phyloP scores from a whole-genome alignment of 2,797 vertebrate species.

The Pachyuromys duprasi region DNA sequence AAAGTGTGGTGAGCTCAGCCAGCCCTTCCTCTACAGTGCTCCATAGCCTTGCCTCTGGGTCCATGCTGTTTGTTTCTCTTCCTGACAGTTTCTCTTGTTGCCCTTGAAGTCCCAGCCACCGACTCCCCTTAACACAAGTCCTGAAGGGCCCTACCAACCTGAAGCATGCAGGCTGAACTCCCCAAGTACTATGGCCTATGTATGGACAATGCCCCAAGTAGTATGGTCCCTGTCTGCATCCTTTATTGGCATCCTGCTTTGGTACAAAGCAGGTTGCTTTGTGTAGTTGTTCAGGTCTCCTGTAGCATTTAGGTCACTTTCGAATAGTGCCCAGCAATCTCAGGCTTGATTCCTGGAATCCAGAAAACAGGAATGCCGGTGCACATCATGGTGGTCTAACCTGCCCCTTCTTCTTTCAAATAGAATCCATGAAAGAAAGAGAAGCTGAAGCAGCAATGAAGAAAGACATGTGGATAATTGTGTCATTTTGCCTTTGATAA shows the following conservation, averaged over 20 bases:
- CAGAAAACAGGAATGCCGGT: background rate
- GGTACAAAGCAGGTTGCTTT: background rate
- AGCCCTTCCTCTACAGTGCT: too few relatives aligned
- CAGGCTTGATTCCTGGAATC: too few relatives aligned
- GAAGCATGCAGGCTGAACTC: background rate
- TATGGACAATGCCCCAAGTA: rapidly evolving
- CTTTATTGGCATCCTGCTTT: too few relatives aligned
- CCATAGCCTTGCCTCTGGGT: background rate
- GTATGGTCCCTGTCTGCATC: background rate
- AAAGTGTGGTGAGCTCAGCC: rapidly evolving
- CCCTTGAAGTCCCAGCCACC: background rate
- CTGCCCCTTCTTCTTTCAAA: background rate
- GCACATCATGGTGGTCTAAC: background rate
- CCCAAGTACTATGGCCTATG: rapidly evolving
- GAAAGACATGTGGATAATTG: background rate
- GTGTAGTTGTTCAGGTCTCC: too few relatives aligned
- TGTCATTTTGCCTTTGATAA: background rate
- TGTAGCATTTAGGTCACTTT: background rate
- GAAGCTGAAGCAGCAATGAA: background rate
- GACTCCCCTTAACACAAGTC: background rate
- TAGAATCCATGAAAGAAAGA: slow-evolving; percentile 8
- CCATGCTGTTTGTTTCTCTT: rapidly evolving
- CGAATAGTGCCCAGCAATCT: background rate
- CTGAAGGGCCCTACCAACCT: background rate
- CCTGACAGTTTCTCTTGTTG: background rate